Evolutionary conservation across 2,113 vertebrate species (phyloP).

Genomic region (Anas platyrhynchos): DNA sequence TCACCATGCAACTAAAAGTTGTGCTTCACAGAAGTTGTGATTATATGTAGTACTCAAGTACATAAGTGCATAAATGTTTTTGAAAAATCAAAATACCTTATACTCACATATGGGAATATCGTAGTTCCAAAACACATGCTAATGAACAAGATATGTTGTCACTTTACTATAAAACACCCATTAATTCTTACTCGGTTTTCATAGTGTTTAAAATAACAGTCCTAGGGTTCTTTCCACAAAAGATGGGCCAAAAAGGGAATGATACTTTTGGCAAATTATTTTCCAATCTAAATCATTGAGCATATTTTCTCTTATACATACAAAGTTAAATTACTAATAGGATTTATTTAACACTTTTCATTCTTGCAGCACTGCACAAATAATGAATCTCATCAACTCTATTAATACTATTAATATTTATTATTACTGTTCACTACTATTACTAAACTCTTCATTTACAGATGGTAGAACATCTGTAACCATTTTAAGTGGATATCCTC

Average conservation of each 20-base stretch:
- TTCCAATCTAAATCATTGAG: not conserved
- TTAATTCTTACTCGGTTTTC: conserved; percentile 39
- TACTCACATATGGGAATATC: not conserved
- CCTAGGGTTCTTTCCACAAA: not conserved
- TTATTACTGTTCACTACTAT: not conserved
- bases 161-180: not conserved
- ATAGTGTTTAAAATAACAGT: not conserved
- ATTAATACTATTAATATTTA: not conserved
- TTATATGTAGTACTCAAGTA: not conserved
- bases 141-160: not conserved
- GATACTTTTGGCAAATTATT: not conserved
- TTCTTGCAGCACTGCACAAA: conserved; percentile 14
- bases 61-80: not conserved
- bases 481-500: not conserved
- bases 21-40: not conserved
- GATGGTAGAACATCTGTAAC: conserved; percentile 29
- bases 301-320: not conserved
- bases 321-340: not conserved
- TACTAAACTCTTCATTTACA: conserved; percentile 31
- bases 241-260: not conserved
- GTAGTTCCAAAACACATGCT: not conserved
- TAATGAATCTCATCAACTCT: not conserved
- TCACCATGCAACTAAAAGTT: not conserved
- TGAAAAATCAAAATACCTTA: not conserved
- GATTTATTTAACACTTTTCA: not conserved